A percentile compares a stretch with the other conserved stretches of the same genome.
Conservation (phyloP, 2,797 vertebrate species). For the Xerus rutilus region DNA sequence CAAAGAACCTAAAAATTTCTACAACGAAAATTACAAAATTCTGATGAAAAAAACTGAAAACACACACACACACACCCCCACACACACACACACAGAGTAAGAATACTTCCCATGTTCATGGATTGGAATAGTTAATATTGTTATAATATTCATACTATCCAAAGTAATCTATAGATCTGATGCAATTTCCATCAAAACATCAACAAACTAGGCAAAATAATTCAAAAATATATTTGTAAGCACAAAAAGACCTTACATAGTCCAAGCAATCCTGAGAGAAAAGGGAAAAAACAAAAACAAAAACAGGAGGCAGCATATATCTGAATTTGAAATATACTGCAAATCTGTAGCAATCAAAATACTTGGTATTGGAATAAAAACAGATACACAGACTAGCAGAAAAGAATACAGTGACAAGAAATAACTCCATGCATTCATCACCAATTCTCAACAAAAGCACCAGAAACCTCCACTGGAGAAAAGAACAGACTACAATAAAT, state of each 20-base stretch:
- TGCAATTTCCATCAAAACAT: neutral
- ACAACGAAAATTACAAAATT: neutral
- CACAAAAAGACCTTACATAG: neutral
- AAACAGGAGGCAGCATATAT: too few species aligned
- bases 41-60: neutral
- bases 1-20: neutral
- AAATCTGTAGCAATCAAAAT: neutral
- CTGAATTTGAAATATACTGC: neutral
- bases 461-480: neutral
- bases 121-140: neutral
- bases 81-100: neutral
- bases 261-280: neutral
- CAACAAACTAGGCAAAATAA: neutral
- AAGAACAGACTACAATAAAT: neutral
- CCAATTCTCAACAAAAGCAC: neutral
- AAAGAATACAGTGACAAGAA: neutral
- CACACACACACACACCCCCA: too few species aligned
- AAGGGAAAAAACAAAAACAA: neutral
- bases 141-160: neutral
- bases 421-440: neutral
- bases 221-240: neutral
- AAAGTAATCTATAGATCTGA: neutral
- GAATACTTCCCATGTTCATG: neutral
- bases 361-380: neutral
- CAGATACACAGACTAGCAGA: neutral